Conservation (phyloP, 2,888 invertebrate species). For the Ditula angustiorana region DNA sequence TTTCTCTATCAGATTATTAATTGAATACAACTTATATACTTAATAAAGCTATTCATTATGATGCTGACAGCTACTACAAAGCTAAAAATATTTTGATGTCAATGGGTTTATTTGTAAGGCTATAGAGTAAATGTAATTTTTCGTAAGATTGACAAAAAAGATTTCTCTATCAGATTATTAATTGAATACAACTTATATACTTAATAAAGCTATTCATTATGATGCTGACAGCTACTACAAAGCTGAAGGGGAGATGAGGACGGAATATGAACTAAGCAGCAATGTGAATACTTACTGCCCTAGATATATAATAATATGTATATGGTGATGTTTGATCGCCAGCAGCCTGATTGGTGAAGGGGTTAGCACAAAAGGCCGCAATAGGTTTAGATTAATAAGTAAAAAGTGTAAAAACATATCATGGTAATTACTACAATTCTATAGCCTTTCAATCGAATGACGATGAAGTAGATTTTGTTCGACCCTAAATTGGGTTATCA, state of each 20-base stretch:
- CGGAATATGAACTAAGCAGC: neutral
- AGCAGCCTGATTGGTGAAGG: conserved; percentile 14
- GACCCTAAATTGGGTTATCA: too few relatives aligned
- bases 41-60: neutral
- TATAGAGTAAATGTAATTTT: too few relatives aligned
- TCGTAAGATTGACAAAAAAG: too few relatives aligned
- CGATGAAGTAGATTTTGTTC: too few relatives aligned
- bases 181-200: neutral
- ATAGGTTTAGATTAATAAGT: conserved; percentile 50
- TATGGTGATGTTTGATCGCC: conserved; percentile 10
- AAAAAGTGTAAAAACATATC: conserved; percentile 41
- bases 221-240: conserved; percentile 16
- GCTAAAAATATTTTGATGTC: too few relatives aligned
- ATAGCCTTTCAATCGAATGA: neutral
- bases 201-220: neutral
- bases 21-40: neutral
- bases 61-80: conserved; percentile 17
- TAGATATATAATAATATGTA: conserved; percentile 15
- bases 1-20: too few relatives aligned
- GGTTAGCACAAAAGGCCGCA: conserved; percentile 10
- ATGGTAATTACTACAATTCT: neutral
- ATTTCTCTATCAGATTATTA: too few relatives aligned
- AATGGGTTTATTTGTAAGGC: too few relatives aligned
- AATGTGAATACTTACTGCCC: neutral
- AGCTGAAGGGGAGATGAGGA: conserved; percentile 4